phyloP scores from a whole-genome alignment of 1,140 invertebrate genomes.

The Chymomyza costata region DNA sequence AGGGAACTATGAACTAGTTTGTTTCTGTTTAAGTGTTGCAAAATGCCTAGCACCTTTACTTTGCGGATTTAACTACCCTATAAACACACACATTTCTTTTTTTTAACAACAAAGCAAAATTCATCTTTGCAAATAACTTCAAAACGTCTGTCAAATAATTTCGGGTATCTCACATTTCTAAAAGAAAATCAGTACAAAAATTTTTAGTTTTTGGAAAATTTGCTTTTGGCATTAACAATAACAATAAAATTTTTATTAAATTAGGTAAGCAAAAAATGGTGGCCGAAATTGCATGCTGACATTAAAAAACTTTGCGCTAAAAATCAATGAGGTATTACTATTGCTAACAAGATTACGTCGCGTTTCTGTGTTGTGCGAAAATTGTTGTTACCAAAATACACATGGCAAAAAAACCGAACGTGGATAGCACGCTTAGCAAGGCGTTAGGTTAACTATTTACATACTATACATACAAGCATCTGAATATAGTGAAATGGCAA shows the following conservation, averaged over 20 bases:
- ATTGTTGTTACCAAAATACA: too few species aligned
- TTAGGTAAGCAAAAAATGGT: conserved; percentile 50
- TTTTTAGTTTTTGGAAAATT: conserved; percentile 6
- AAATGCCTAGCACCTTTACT: too few species aligned
- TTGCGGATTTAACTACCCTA: conserved; percentile 4
- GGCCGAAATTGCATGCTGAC: conserved; percentile 5
- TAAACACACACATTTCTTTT: conserved; percentile 13
- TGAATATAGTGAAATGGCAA: too few species aligned
- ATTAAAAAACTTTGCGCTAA: too few species aligned
- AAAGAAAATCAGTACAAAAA: neutral
- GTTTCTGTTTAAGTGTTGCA: too few species aligned
- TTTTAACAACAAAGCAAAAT: conserved; percentile 19
- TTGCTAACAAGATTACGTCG: too few species aligned
- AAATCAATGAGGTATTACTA: too few species aligned
- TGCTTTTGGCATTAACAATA: conserved; percentile 14
- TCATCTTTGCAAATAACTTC: conserved; percentile 10
- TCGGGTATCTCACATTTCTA: conserved; percentile 42
- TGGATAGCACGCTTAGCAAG: too few species aligned
- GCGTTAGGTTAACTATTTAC: too few species aligned
- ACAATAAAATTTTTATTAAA: conserved; percentile 16
- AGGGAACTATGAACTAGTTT: too few species aligned
- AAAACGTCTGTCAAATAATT: conserved; percentile 37
- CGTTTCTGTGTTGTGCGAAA: too few species aligned
- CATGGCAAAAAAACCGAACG: conserved; percentile 24
- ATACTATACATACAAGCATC: too few species aligned